Conservation (phyloP, 2,797 vertebrate genomes). For the Miichthys miiuy region DNA sequence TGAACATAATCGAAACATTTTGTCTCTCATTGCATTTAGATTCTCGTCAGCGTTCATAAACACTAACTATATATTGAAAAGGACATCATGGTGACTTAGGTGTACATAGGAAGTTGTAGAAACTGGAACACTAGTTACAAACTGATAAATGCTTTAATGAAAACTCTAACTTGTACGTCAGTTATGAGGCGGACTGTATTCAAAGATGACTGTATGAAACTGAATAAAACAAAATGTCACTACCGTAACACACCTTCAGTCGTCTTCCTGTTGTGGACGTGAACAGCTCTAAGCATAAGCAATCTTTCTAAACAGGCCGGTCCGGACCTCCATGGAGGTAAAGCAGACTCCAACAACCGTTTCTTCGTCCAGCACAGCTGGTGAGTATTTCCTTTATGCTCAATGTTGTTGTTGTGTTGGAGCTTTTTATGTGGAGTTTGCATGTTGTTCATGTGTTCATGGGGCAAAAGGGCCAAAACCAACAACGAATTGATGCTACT, state of each 20-base stretch:
- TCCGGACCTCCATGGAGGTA: slow-evolving; percentile 79
- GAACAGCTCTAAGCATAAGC: slow-evolving; percentile 67
- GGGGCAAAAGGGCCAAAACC: neutral
- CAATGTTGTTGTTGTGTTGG: neutral
- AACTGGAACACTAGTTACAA: slow-evolving; percentile 13
- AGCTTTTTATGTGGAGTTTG: neutral
- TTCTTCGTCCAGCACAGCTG: slow-evolving; percentile 68
- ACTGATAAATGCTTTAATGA: slow-evolving; percentile 43
- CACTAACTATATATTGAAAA: slow-evolving; percentile 35
- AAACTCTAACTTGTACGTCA: slow-evolving; percentile 38
- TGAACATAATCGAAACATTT: slow-evolving; percentile 32
- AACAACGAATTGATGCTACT: neutral
- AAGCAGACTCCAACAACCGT: slow-evolving; percentile 74
- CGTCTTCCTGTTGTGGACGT: slow-evolving; percentile 49
- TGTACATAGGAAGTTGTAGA: slow-evolving; percentile 18
- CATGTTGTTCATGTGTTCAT: neutral
- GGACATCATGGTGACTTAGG: slow-evolving; percentile 26
- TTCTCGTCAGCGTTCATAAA: slow-evolving; percentile 31
- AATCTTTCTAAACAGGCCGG: slow-evolving; percentile 81
- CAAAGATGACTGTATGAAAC: slow-evolving; percentile 48
- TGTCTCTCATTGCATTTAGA: slow-evolving; percentile 17
- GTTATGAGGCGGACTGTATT: slow-evolving; percentile 44
- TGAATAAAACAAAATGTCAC: slow-evolving; percentile 60
- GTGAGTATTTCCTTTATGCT: slow-evolving; percentile 73
- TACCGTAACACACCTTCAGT: slow-evolving; percentile 20